Evolutionary conservation across 1,140 invertebrate species (phyloP).

Genomic region (Lasioglossum baleicum): DNA sequence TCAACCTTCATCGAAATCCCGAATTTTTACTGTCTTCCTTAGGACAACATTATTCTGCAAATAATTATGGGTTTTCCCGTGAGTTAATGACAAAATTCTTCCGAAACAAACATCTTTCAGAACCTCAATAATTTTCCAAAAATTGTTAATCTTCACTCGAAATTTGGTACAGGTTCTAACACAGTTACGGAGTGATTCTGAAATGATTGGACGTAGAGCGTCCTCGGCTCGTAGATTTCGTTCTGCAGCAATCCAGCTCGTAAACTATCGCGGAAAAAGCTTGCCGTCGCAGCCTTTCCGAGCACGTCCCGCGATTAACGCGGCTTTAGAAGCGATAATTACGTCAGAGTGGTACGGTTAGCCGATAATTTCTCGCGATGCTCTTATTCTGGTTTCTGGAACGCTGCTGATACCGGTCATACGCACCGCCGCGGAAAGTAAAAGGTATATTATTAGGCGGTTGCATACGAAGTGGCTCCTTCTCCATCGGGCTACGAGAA

Average conservation of each 20-base stretch:
- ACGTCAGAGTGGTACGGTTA: constrained; percentile 8
- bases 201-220: no score
- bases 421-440: constrained; percentile 29
- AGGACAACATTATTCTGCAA: no score
- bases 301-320: not conserved
- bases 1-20: no score
- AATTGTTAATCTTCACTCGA: no score
- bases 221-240: no score
- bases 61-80: no score
- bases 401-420: constrained; percentile 27
- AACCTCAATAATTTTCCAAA: no score
- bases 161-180: no score
- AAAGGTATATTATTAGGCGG: constrained; percentile 27
- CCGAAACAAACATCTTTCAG: no score
- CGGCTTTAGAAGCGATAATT: constrained; percentile 16
- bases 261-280: not conserved
- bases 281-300: not conserved
- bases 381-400: constrained; percentile 26
- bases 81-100: no score
- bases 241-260: not conserved
- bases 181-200: no score
- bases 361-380: constrained; percentile 23
- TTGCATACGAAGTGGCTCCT: constrained; percentile 3
- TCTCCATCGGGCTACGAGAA: not conserved
- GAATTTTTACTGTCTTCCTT: no score